Percentiles rank a stretch among this genome's conserved stretches.
Evolutionary conservation across 2,888 invertebrate species (phyloP).

Genomic region (Omphaloscelis lunosa): DNA sequence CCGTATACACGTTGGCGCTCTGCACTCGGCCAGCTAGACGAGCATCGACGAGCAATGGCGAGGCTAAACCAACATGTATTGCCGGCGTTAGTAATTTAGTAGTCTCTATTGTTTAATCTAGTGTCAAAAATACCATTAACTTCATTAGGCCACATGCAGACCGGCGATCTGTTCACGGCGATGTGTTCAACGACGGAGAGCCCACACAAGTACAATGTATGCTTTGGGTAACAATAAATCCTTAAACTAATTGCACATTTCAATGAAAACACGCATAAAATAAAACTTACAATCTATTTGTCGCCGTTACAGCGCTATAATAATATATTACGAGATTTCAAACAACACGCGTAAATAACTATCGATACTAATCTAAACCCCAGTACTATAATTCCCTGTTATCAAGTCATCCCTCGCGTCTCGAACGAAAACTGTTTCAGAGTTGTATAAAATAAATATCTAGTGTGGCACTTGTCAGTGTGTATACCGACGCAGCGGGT

Average conservation of each 20-base stretch:
- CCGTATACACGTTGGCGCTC: no score
- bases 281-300: conserved; percentile 83
- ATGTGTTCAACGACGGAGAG: conserved; percentile 61
- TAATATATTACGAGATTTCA: conserved; percentile 91
- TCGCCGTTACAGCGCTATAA: conserved; percentile 81
- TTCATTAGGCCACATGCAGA: conserved; percentile 58
- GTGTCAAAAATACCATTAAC: conserved; percentile 61
- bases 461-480: conserved; percentile 86
- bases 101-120: conserved; percentile 66
- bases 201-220: conserved; percentile 80
- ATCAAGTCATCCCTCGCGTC: conserved; percentile 73
- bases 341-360: conserved; percentile 87
- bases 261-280: conserved; percentile 86
- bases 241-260: conserved; percentile 88
- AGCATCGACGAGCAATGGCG: no score
- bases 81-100: neutral
- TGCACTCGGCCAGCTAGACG: no score
- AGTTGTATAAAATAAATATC: conserved; percentile 84
- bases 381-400: conserved; percentile 85
- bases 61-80: no score
- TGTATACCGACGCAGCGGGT: conserved; percentile 72
- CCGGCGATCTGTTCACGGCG: conserved; percentile 41
- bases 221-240: conserved; percentile 88
- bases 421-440: conserved; percentile 74
- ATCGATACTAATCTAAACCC: conserved; percentile 84